Evolutionary conservation across 37 sponge, comb jelly and placozoan species (phyloP).

Genomic region (Lycopodina hypogea): DNA sequence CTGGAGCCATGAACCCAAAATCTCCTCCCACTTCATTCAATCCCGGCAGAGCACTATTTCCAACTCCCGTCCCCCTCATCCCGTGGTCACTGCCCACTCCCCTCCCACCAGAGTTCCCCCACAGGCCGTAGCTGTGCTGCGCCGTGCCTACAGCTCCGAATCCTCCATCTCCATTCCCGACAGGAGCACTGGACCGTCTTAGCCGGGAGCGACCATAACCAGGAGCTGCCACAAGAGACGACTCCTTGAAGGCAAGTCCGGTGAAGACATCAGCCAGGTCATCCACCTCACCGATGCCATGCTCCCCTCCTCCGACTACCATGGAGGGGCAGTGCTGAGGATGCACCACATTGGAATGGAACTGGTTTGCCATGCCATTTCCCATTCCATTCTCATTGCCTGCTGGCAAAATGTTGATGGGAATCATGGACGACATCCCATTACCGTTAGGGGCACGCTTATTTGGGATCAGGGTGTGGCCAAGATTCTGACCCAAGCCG

Average conservation of each 20-base stretch:
- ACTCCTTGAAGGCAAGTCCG: slow-evolving; percentile 33
- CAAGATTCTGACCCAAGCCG: not conserved
- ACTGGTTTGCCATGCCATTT: slow-evolving; percentile 4
- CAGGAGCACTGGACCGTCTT: slow-evolving; percentile 60
- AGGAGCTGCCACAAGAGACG: slow-evolving; percentile 17
- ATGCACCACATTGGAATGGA: not conserved
- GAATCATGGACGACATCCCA: not conserved
- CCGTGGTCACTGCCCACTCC: too few relatives aligned
- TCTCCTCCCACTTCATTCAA: not conserved
- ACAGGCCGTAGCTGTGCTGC: slow-evolving; percentile 16
- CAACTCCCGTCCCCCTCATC: not conserved
- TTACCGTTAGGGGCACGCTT: not conserved
- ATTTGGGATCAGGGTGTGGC: not conserved
- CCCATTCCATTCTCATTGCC: not conserved
- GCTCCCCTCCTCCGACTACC: not conserved
- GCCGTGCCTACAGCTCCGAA: not conserved
- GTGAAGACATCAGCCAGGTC: slow-evolving; percentile 55
- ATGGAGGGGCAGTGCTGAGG: not conserved
- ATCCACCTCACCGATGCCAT: slow-evolving; percentile 8
- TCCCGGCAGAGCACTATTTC: slow-evolving; percentile 3
- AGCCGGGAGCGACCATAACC: slow-evolving; percentile 25
- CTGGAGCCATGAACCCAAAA: not conserved
- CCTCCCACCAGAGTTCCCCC: not conserved
- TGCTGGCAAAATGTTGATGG: not conserved
- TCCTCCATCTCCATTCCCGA: not conserved